These are phyloP conservation scores for Drosophila anomelani DNA, from an alignment of 2,888 invertebrate species.

Conservation along the genomic window DNA sequence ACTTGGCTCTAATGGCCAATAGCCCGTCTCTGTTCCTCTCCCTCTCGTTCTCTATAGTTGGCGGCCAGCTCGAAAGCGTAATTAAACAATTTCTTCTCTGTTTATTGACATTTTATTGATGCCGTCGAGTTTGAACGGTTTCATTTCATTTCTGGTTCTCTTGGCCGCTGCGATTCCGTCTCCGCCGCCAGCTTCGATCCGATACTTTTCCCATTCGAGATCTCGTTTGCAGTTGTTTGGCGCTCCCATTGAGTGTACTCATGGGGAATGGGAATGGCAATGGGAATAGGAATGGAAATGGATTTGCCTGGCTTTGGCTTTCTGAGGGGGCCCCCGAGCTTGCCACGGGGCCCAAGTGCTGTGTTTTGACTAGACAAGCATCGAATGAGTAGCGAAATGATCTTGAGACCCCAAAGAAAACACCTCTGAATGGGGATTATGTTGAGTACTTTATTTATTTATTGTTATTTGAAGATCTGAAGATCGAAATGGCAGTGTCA, in stretches of 20 bases:
- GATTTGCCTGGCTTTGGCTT: conserved; percentile 11
- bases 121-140: conserved; percentile 59
- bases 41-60: conserved; percentile 4
- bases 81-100: conserved; percentile 72
- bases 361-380: conserved; percentile 32
- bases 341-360: conserved; percentile 21
- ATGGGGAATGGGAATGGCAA: conserved; percentile 13
- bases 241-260: conserved; percentile 22
- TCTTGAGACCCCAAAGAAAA: conserved; percentile 32
- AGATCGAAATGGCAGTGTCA: conserved; percentile 7
- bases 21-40: conserved; percentile 58
- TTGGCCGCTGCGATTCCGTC: conserved; percentile 9
- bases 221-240: conserved; percentile 23
- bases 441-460: conserved; percentile 23
- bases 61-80: conserved; percentile 70
- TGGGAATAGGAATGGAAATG: conserved; percentile 10
- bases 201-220: conserved; percentile 42
- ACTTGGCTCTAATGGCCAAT: conserved; percentile 64
- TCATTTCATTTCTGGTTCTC: conserved; percentile 38
- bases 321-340: neutral
- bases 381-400: conserved; percentile 38
- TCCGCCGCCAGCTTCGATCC: conserved; percentile 2
- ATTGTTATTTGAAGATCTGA: conserved; percentile 17
- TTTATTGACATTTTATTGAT: conserved; percentile 77
- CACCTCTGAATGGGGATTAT: conserved; percentile 32